A percentile compares a stretch with the other conserved stretches of the same genome.
Evolutionary conservation across 2,797 vertebrate genomes (phyloP).

Genomic region (Clarias fuscus): DNA sequence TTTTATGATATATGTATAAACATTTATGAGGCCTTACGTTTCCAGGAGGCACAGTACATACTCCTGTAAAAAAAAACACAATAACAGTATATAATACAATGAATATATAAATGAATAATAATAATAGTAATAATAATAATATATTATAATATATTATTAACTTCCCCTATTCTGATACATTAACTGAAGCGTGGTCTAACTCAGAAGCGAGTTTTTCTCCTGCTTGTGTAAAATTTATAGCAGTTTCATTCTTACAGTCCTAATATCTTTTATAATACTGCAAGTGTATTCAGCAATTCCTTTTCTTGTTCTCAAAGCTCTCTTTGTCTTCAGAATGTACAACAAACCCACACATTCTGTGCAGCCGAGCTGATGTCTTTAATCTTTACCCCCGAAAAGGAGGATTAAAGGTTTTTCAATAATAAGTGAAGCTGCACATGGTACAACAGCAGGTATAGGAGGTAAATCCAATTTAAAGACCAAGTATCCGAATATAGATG

Average conservation of each 20-base stretch:
- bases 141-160: too few relatives aligned
- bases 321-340: not conserved
- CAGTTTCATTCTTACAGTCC: not conserved
- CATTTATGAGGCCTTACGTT: not conserved
- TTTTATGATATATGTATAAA: not conserved
- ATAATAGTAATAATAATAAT: too few relatives aligned
- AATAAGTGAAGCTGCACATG: not conserved
- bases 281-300: not conserved
- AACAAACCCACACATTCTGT: not conserved
- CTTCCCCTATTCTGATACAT: not conserved
- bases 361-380: not conserved
- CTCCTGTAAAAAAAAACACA: too few relatives aligned
- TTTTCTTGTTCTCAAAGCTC: not conserved
- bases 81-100: too few relatives aligned
- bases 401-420: not conserved
- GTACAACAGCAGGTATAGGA: not conserved
- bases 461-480: slow-evolving; percentile 1
- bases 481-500: not conserved
- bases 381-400: not conserved
- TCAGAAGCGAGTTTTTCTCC: not conserved
- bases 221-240: not conserved
- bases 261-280: too few relatives aligned
- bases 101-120: too few relatives aligned
- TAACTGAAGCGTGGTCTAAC: not conserved
- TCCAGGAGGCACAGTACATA: not conserved